Evolutionary conservation across 92 coral and sea anemone genomes (phyloP), one percentile per base, ranked within the genome.

Genomic region (Porites cylindrica): DNA sequence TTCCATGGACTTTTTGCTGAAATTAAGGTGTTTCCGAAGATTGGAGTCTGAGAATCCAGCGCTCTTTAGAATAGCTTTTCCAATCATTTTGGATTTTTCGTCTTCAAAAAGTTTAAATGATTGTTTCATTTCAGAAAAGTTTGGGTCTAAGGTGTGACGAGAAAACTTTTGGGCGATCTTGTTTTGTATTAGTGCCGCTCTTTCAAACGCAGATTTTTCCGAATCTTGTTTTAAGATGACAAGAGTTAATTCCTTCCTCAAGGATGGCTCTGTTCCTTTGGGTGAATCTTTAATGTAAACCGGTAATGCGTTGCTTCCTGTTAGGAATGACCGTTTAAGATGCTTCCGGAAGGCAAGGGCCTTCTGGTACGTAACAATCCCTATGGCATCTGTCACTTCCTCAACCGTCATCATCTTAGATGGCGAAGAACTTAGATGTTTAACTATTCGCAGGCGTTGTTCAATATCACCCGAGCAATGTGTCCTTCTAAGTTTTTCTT

Each of bases 241-340:
- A 5, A 79, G 83, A 17, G 72, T 78, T 10, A 78, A 78, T 62
- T 78, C 72, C 24, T 64, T 64, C 59, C 47, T 78, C 20, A 64
- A 0, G 17, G 73, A 78, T 6, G 82, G 82, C 8, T 9, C 0
- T 65, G 75, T 64, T 18, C 73, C 74, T 65, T n/a, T 47, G 74
- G 83, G 84, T 21, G 84, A 17, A 10, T 79, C 84, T 79, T 79
- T 79, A 1, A 66, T 79, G 17, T 65, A 79, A 14, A 66, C 51
- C 5, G 74, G 84, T 21, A 79, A 1, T 1, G 84, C 84, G 20
- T 79, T 50, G 65, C 47, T 66, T 10, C 84, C 84, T 9, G 50
- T 79, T 10, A 79, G 13, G 20, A 79, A 20, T 1, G 75, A 66
- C 51, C 84, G 64, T 11, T 79, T 79, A 21, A 79, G 61, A 47